Evolutionary conservation across 2,888 invertebrate species (phyloP).

Genomic region (Lysandra bellargus): DNA sequence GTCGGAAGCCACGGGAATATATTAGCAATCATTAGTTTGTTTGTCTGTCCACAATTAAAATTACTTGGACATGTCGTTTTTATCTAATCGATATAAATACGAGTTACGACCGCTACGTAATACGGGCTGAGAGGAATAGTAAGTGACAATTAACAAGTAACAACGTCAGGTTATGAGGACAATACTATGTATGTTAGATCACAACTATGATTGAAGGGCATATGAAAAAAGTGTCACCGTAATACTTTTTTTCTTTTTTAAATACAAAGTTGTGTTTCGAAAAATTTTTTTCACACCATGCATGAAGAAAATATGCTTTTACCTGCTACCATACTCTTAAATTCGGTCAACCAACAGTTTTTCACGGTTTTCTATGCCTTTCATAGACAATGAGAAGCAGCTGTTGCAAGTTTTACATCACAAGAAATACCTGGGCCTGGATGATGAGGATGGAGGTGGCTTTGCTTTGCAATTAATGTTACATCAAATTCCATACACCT

Average conservation of each 20-base stretch:
- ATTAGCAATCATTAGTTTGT: constrained; percentile 52
- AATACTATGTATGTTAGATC: background rate
- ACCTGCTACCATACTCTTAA: no score
- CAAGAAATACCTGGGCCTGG: no score
- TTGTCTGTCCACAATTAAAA: constrained; percentile 40
- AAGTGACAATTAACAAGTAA: background rate
- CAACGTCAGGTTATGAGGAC: background rate
- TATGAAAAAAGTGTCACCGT: background rate
- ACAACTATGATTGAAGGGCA: background rate
- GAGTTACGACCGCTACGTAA: constrained; percentile 10
- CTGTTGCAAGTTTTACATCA: no score
- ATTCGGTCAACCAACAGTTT: no score
- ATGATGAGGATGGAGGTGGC: no score
- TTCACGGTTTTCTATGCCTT: no score
- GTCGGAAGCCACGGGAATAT: constrained; percentile 42
- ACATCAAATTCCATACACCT: background rate
- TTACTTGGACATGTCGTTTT: constrained; percentile 35
- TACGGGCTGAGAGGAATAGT: background rate
- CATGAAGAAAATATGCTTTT: no score
- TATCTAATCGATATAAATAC: constrained; percentile 38
- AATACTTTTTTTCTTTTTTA: background rate
- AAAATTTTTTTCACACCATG: no score
- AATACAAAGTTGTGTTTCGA: no score
- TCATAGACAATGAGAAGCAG: no score
- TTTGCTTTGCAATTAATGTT: no score